A percentile compares a stretch with the other conserved stretches of the same genome.
Evolutionary conservation across 64 coral and sea anemone species (phyloP).

Genomic region (Trachythela sp.): DNA sequence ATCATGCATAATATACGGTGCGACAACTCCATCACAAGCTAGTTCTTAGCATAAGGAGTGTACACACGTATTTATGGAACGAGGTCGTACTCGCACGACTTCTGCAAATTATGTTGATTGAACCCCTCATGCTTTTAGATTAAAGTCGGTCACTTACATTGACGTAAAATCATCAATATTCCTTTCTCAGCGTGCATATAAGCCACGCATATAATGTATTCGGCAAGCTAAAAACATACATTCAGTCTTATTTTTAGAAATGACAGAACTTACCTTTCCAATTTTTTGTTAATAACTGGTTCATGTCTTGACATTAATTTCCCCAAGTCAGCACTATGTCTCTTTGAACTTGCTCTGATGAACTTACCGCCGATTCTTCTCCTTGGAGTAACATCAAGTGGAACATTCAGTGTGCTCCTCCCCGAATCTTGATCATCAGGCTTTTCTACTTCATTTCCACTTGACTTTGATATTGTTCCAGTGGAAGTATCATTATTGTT

Average conservation of each 20-base stretch:
- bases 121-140: too few relatives aligned
- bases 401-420: not conserved
- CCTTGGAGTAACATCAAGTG: conserved; percentile 4
- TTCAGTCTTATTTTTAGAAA: not conserved
- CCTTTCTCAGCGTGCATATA: too few relatives aligned
- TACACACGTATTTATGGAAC: too few relatives aligned
- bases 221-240: too few relatives aligned
- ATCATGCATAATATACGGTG: too few relatives aligned
- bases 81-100: too few relatives aligned
- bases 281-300: not conserved
- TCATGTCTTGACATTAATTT: conserved; percentile 2
- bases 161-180: too few relatives aligned
- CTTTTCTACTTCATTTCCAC: not conserved
- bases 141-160: too few relatives aligned
- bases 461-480: not conserved
- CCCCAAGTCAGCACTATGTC: conserved; percentile 12
- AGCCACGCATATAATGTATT: too few relatives aligned
- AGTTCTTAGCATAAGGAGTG: too few relatives aligned
- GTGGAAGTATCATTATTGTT: not conserved
- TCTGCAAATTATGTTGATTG: too few relatives aligned
- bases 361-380: conserved; percentile 3
- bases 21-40: too few relatives aligned
- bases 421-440: not conserved
- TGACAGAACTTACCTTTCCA: not conserved
- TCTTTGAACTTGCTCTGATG: not conserved